Base-by-base conservation (phyloP, 1,140 invertebrate genomes). In the Cydia splendana region DNA sequence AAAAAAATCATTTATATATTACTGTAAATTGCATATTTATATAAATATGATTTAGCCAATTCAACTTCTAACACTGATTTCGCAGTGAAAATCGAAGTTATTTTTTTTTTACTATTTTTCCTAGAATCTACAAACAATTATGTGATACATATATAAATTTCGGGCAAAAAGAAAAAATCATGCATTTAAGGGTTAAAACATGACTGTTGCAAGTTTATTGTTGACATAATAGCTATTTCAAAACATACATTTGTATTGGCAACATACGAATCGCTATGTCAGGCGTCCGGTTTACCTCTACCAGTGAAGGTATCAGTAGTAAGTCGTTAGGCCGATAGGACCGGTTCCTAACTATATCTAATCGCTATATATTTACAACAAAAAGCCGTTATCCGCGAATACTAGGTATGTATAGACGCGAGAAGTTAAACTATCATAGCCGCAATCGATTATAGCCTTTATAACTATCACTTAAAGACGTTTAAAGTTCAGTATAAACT, bases 341-440 rank as follows among this genome's bases (percentile, higher is more conserved):
- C 67, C 34, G 67, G 67, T 71, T 71, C 28, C 28, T 28, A 28
- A 2, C 30, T 18, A 38, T 18, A 71, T 71, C 67, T 45, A 42
- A 69, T 42, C n/a, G 67, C 18, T 71, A 71, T 71, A 71, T 71
- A 71, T 71, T 71, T 42, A 71, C 34, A 71, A 71, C 67, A 71
- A 71, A 71, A 42, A 42, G 34, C 38, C 15, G 34, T 71, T 42
- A 71, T 71, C 15, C 67, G 34, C 67, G n/a, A 71, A 71, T 38
- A 71, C 67, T 10, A 71, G 67, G 67, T 71, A 42, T 71, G 67
- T 71, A 71, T 71, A 38, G 34, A 71, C 34, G 6, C 67, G 30
- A 71, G 34, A 42, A n/a, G 67, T 71, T 42, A 18, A 71, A 71
- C 34, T 38, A 38, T 34, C 67, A 71, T 0, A 42, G n/a, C 38